phyloP scores from a whole-genome alignment of 2,888 invertebrate genomes.

The Xylophagus ater region DNA sequence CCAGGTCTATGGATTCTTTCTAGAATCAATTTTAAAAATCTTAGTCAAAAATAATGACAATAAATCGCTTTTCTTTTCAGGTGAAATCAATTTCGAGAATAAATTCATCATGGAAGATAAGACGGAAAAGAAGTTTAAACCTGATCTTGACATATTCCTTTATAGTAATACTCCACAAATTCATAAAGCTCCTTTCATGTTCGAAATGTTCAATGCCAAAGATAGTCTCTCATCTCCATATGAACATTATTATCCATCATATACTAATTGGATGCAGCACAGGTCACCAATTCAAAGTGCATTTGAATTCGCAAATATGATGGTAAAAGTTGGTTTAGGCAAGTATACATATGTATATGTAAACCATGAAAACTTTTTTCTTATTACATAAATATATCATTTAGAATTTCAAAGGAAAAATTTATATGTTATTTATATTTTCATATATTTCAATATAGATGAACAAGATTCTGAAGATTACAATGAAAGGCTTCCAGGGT shows the following conservation, averaged over 20 bases:
- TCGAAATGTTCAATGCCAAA: slow-evolving; percentile 11
- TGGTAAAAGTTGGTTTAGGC: slow-evolving; percentile 16
- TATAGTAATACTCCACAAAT: slow-evolving; percentile 9
- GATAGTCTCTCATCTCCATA: slow-evolving; percentile 6
- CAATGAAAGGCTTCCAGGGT: slow-evolving; percentile 5
- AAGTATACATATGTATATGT: not conserved
- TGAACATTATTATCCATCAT: slow-evolving; percentile 12
- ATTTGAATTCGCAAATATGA: slow-evolving; percentile 15
- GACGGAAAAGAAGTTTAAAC: slow-evolving; percentile 4
- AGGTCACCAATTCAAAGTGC: slow-evolving; percentile 13
- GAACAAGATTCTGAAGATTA: slow-evolving; percentile 13
- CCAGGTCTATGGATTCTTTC: no score
- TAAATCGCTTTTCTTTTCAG: no score
- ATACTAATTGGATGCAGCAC: slow-evolving; percentile 12
- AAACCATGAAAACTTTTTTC: no score
- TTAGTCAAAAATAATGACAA: no score
- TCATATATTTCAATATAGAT: slow-evolving; percentile 8
- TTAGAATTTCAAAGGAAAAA: no score
- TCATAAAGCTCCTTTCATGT: slow-evolving; percentile 8
- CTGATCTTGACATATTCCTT: slow-evolving; percentile 13
- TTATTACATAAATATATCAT: no score
- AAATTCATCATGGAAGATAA: slow-evolving; percentile 5
- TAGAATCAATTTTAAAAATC: no score
- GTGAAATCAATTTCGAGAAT: slow-evolving; percentile 1
- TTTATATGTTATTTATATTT: no score